Percentiles rank a stretch among this genome's conserved stretches.
phyloP scores from a whole-genome alignment of 2,888 invertebrate species.

The Coleophora deauratella region DNA sequence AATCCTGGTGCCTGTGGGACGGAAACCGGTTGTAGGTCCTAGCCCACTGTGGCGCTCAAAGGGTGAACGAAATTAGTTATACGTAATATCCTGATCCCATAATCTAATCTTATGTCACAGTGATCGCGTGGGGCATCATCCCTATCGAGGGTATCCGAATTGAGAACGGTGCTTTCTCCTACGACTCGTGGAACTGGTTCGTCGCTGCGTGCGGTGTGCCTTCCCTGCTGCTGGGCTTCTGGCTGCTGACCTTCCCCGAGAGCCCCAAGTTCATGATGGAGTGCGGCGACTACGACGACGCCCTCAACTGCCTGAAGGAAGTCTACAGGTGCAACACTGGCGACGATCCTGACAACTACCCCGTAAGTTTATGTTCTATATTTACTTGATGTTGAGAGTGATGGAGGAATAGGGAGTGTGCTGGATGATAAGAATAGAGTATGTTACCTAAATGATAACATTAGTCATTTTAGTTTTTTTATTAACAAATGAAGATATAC shows the following conservation, averaged over 20 bases:
- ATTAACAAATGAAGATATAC: no score
- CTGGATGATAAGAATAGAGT: no score
- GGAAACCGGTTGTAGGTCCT: no score
- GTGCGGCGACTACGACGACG: constrained; percentile 84
- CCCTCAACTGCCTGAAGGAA: constrained; percentile 78
- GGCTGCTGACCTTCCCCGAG: constrained; percentile 85
- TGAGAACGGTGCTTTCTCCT: constrained; percentile 74
- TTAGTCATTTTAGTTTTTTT: no score
- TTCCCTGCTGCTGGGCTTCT: constrained; percentile 78
- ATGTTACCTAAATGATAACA: no score
- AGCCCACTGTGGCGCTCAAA: no score
- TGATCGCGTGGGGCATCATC: constrained; percentile 86
- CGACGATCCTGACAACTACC: constrained; percentile 79
- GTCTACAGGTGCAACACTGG: constrained; percentile 84
- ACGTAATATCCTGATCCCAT: no score
- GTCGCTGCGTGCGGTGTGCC: constrained; percentile 83
- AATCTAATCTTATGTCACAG: no score
- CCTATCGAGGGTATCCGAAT: constrained; percentile 78
- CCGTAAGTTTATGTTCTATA: constrained; percentile 64
- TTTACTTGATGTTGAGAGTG: no score
- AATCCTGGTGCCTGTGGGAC: no score
- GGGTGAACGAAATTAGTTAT: no score
- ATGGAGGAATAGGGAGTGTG: no score
- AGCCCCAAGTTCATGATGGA: constrained; percentile 88
- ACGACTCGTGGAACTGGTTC: constrained; percentile 88